These are phyloP conservation scores for Tupiocoris notatus DNA, from an alignment of 2,888 invertebrate species.

Conservation along the genomic window DNA sequence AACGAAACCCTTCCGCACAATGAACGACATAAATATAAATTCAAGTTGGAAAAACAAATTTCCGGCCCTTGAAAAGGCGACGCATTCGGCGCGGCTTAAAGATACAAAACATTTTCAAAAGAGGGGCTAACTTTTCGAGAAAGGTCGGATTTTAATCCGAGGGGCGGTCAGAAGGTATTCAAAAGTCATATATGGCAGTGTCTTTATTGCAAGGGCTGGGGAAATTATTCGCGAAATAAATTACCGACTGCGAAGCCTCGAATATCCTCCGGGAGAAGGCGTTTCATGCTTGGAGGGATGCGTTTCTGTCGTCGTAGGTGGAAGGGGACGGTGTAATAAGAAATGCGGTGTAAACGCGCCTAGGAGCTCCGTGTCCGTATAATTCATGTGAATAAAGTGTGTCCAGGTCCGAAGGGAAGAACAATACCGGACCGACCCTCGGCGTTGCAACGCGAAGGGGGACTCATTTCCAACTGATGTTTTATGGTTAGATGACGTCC, in stretches of 20 bases:
- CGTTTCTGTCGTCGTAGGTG: constrained; percentile 11
- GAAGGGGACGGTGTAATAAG: constrained; percentile 39
- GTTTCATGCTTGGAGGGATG: constrained; percentile 37
- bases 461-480: constrained; percentile 47
- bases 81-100: not conserved
- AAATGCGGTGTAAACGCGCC: constrained; percentile 47
- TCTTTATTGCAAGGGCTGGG: constrained; percentile 33
- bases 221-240: constrained; percentile 47
- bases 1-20: not conserved
- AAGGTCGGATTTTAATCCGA: constrained; percentile 28
- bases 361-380: constrained; percentile 38
- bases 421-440: constrained; percentile 27
- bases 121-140: constrained; percentile 13
- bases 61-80: constrained; percentile 30
- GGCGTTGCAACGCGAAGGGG: constrained; percentile 10
- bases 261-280: constrained; percentile 41
- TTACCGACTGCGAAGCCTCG: constrained; percentile 40
- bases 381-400: constrained; percentile 48
- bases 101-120: constrained; percentile 33
- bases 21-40: not conserved
- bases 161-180: constrained; percentile 35
- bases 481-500: constrained; percentile 47
- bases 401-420: constrained; percentile 43
- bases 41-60: constrained; percentile 15
- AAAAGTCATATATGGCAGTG: constrained; percentile 36